phyloP scores from a whole-genome alignment of 2,888 invertebrate genomes.

The Cybosia mesomella region DNA sequence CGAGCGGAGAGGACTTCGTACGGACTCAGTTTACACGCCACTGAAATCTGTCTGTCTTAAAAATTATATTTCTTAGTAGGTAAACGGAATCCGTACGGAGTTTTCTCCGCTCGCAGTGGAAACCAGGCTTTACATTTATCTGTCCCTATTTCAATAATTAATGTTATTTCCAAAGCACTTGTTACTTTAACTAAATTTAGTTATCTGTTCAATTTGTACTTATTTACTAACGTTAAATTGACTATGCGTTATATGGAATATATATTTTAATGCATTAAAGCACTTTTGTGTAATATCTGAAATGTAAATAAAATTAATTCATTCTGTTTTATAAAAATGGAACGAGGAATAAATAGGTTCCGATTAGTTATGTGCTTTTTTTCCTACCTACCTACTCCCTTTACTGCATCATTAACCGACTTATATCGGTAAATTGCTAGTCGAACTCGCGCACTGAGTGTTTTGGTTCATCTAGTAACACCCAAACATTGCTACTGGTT shows the following conservation, averaged over 20 bases:
- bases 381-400: neutral
- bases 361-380: conserved; percentile 49
- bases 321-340: conserved; percentile 77
- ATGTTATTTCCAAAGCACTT: conserved; percentile 65
- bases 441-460: no score
- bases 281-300: conserved; percentile 74
- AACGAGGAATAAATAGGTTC: conserved; percentile 73
- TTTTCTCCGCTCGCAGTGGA: no score
- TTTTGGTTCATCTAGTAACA: no score
- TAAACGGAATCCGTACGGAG: no score
- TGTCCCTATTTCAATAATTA: conserved; percentile 31
- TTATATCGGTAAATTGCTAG: no score
- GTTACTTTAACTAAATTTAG: conserved; percentile 58
- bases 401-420: neutral
- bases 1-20: no score
- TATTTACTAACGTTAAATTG: conserved; percentile 69
- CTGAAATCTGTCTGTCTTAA: no score
- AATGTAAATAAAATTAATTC: conserved; percentile 72
- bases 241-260: conserved; percentile 62
- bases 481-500: no score
- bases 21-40: no score
- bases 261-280: conserved; percentile 75
- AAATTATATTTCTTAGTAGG: no score
- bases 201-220: conserved; percentile 65
- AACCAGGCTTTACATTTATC: neutral